Base-by-base conservation (phyloP, 2,888 invertebrate species). In the Drosophila rellima region DNA sequence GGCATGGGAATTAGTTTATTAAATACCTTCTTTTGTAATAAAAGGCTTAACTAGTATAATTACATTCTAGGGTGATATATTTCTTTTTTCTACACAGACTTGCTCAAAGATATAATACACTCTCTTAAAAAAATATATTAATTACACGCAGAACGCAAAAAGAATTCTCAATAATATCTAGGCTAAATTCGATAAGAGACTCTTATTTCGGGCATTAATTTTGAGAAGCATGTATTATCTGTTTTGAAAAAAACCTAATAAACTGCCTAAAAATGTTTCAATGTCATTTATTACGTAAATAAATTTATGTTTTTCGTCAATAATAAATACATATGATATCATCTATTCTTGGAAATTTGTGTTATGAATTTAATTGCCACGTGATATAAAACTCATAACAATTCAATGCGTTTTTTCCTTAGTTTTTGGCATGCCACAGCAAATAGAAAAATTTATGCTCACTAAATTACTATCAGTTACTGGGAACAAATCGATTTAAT, bases 391-490 rank as follows among this genome's bases (percentile, higher is more conserved):
- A n/a, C n/a, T 31, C 42, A 23, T 11, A 23, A 3, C 33, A 39
- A 47, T 18, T 18, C n/a, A 54, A 35, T 15, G 11, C 18, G 17
- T 6, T 18, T 35, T 47, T 42, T 17, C 29, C 10, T n/a, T 11
- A 11, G 33, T 51, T 60, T 70, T 59, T n/a, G 74, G 60, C 47
- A 60, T 15, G 31, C 65, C 61, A 31, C 33, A 13, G 8, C n/a
- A 54, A 2, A 61, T 18, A 50, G 11, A 52, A 52, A 35, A 60
- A 60, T 17, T n/a, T 44, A 15, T 44, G 55, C 40, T 57, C 37
- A 70, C 62, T 66, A 70, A 80, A 80, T 80, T 68, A 62, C 48
- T 40, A 33, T 40, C 47, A 60, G n/a, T n/a, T n/a, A n/a, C 11
- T 15, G 29, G 37, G 45, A 15, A 17, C 20, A 66, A 64, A 80